A percentile compares a stretch with the other conserved stretches of the same genome.
These are phyloP conservation scores for Dasypolia templi DNA, from an alignment of 2,888 invertebrate species.

Conservation along the genomic window DNA sequence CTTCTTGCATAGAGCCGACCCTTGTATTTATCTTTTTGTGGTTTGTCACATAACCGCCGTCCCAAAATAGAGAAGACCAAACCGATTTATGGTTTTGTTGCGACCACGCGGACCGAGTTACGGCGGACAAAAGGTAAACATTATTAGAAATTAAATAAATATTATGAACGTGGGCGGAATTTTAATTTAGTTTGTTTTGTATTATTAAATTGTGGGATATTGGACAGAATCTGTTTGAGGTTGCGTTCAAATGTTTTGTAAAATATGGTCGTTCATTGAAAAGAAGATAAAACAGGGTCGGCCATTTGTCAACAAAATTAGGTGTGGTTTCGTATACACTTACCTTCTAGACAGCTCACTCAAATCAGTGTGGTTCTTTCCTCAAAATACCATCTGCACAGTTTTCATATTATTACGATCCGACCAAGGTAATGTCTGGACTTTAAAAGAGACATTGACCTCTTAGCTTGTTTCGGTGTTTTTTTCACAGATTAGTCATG, in stretches of 20 bases:
- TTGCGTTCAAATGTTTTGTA: no score
- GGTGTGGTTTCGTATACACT: no score
- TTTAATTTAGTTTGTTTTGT: constrained; percentile 26
- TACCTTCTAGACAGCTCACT: no score
- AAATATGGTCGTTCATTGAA: not conserved
- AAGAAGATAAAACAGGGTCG: no score
- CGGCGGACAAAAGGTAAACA: constrained; percentile 34
- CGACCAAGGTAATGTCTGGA: not conserved
- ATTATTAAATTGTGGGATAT: not conserved
- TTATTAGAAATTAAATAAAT: constrained; percentile 52
- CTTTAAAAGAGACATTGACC: not conserved
- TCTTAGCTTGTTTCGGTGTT: not conserved
- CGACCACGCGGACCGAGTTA: constrained; percentile 41
- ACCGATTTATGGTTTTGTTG: constrained; percentile 55
- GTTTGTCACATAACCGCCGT: not conserved
- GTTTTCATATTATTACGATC: not conserved
- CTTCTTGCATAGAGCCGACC: not conserved
- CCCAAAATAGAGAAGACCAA: constrained; percentile 57
- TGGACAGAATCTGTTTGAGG: not conserved
- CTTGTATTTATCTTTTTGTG: not conserved
- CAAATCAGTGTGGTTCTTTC: not conserved
- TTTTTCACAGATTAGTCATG: not conserved
- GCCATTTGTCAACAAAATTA: no score
- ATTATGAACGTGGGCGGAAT: constrained; percentile 8
- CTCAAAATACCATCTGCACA: not conserved